Evolutionary conservation across 2,888 invertebrate species (phyloP).

Genomic region (Mythimna loreyi): DNA sequence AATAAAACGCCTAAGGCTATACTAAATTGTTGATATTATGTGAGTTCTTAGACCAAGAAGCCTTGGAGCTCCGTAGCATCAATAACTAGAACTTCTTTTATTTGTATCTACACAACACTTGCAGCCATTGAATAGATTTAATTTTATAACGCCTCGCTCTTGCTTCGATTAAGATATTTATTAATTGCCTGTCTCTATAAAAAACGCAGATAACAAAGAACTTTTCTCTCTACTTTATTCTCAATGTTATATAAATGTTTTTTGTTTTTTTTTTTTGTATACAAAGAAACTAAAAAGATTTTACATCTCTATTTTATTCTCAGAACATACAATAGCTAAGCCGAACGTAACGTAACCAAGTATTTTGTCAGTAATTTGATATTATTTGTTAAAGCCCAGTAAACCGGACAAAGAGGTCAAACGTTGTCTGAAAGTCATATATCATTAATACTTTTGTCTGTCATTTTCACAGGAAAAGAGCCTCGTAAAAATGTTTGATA

Average conservation of each 20-base stretch:
- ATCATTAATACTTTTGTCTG: conserved; percentile 61
- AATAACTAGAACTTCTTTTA: conserved; percentile 52
- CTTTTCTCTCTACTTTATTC: conserved; percentile 22
- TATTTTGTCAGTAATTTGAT: conserved; percentile 39
- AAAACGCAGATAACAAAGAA: conserved; percentile 40
- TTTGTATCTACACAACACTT: conserved; percentile 32
- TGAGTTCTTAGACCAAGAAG: conserved; percentile 33
- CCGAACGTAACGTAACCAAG: conserved; percentile 33
- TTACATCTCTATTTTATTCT: conserved; percentile 20
- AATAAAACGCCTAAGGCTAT: conserved; percentile 48
- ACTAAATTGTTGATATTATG: conserved; percentile 47
- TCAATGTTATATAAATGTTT: conserved; percentile 3
- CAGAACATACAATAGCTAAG: conserved; percentile 18
- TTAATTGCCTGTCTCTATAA: conserved; percentile 47
- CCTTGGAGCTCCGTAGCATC: conserved; percentile 33
- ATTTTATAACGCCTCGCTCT: conserved; percentile 48
- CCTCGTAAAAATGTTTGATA: conserved; percentile 64
- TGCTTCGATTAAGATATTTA: conserved; percentile 52
- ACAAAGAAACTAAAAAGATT: conserved; percentile 14
- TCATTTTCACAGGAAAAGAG: conserved; percentile 60
- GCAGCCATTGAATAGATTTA: conserved; percentile 36
- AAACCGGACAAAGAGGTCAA: conserved; percentile 46
- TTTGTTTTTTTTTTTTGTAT: conserved; percentile 8
- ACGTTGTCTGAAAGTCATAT: conserved; percentile 60
- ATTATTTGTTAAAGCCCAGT: conserved; percentile 38